Conservation (phyloP, 2,888 invertebrate genomes). For the Helleia helle region DNA sequence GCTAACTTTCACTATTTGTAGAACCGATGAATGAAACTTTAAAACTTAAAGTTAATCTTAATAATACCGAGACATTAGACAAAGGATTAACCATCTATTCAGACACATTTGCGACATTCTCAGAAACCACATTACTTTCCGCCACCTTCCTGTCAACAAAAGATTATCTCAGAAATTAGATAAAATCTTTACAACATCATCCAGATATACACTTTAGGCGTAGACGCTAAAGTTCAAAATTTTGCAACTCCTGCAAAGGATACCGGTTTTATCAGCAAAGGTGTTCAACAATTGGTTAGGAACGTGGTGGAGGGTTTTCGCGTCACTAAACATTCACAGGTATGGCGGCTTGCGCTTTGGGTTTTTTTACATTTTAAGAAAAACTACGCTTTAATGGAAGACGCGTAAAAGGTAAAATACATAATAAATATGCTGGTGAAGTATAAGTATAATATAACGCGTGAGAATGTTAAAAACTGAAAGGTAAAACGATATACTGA, state of each 20-base stretch:
- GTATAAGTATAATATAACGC: too few species aligned
- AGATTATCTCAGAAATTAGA: constrained; percentile 56
- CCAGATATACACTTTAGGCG: too few species aligned
- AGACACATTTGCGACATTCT: constrained; percentile 24
- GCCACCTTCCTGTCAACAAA: constrained; percentile 62
- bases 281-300: constrained; percentile 39
- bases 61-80: too few species aligned
- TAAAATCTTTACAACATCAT: constrained; percentile 25
- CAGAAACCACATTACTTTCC: constrained; percentile 37
- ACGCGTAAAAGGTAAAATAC: too few species aligned
- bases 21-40: too few species aligned
- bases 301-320: constrained; percentile 38
- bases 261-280: constrained; percentile 38
- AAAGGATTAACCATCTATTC: not conserved
- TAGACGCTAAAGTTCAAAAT: too few species aligned
- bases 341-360: constrained; percentile 15
- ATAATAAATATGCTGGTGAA: too few species aligned
- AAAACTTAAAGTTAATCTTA: too few species aligned
- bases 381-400: too few species aligned
- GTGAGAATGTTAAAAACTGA: too few species aligned
- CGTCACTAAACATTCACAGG: constrained; percentile 38
- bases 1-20: too few species aligned
- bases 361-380: constrained; percentile 53
- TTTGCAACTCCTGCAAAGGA: constrained; percentile 39
- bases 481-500: too few species aligned